Percentiles rank a stretch among this genome's conserved stretches.
Conservation (phyloP, 2,113 vertebrate species). For the Atractosteus spatula region DNA sequence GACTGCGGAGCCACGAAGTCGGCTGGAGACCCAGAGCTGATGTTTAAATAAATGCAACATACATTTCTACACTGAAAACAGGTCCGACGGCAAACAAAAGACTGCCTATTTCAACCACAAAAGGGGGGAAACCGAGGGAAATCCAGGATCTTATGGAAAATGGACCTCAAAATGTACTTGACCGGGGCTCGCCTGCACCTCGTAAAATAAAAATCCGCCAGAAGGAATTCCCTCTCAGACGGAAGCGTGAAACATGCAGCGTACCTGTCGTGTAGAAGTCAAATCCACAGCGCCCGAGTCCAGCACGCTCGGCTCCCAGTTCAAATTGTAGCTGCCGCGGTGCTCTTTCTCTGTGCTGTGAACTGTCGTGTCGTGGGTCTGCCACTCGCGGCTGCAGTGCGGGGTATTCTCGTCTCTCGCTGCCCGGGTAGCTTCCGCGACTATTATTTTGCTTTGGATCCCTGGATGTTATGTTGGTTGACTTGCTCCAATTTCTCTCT, state of each 20-base stretch:
- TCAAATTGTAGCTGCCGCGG: no score
- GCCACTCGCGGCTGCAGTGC: slow-evolving; percentile 28
- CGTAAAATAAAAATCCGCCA: no score
- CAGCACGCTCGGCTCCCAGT: no score
- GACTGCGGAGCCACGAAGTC: no score
- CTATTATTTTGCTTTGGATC: slow-evolving; percentile 47
- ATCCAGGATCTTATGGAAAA: no score
- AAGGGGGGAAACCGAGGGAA: no score
- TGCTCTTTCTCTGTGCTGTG: slow-evolving; percentile 17
- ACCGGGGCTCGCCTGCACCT: no score
- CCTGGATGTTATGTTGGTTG: slow-evolving; percentile 59
- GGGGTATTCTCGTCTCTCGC: slow-evolving; percentile 33
- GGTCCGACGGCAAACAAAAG: background rate
- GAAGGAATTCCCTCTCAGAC: no score
- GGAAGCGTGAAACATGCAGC: background rate
- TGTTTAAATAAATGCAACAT: no score
- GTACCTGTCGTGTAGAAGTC: background rate
- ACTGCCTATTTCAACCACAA: background rate
- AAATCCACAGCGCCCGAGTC: slow-evolving; percentile 20
- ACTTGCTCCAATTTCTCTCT: slow-evolving; percentile 53
- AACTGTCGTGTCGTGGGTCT: slow-evolving; percentile 20
- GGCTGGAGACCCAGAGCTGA: no score
- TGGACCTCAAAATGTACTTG: no score
- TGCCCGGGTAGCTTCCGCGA: slow-evolving; percentile 40
- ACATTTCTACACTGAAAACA: no score